Percentiles rank a stretch among this genome's conserved stretches.
These are phyloP conservation scores for Psylliodes chrysocephalus DNA, from an alignment of 2,888 invertebrate species.

Conservation along the genomic window DNA sequence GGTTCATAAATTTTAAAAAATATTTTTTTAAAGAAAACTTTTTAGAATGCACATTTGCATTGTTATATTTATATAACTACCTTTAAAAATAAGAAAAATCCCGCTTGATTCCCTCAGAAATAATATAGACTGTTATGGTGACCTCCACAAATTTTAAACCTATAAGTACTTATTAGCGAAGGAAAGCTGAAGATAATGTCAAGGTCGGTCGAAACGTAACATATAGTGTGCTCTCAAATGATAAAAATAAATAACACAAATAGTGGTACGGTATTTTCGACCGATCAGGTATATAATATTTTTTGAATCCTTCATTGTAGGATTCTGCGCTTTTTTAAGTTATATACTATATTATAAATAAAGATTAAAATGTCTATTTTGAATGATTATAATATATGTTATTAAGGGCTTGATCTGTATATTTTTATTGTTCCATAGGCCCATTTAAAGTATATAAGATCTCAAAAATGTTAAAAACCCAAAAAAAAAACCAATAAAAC, in stretches of 20 bases:
- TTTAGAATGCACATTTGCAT: no score
- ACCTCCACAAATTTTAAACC: constrained; percentile 52
- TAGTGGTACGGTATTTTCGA: constrained; percentile 4
- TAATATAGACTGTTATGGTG: constrained; percentile 52
- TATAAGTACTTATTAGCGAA: constrained; percentile 59
- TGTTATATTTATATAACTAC: no score
- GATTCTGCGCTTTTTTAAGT: constrained; percentile 53
- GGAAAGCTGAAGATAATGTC: constrained; percentile 36
- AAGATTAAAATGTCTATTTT: constrained; percentile 58
- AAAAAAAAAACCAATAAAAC: constrained; percentile 59
- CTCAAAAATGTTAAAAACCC: constrained; percentile 57
- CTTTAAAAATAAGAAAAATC: constrained; percentile 32
- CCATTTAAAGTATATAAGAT: constrained; percentile 55
- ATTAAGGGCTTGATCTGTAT: constrained; percentile 61
- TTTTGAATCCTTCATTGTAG: constrained; percentile 45
- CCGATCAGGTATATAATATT: constrained; percentile 13
- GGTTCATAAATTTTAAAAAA: background rate
- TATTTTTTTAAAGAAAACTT: constrained; percentile 6
- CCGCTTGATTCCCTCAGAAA: constrained; percentile 45
- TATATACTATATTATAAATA: constrained; percentile 43
- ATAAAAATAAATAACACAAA: background rate
- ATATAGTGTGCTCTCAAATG: background rate
- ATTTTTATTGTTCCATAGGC: constrained; percentile 63
- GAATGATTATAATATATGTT: constrained; percentile 62
- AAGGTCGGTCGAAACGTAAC: constrained; percentile 14